Base-by-base conservation (phyloP, 1,140 invertebrate genomes). In the Meteorus sp. region DNA sequence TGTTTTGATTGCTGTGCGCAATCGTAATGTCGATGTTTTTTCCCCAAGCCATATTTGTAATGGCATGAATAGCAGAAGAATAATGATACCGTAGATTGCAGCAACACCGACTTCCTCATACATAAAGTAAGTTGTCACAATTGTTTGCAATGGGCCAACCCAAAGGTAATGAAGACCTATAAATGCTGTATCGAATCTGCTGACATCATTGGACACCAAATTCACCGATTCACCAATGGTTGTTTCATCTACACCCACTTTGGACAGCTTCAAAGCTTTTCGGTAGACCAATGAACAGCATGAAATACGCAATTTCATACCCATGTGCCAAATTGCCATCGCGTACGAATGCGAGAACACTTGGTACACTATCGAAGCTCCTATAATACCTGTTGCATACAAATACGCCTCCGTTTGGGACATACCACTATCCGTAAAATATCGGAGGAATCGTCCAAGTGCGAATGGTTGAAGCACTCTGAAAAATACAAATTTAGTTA, bases 141-240 rank as follows among this genome's bases (percentile, higher is more conserved):
- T 75, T 0, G 89, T 88, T 73, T 94, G 89, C 1, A 93, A 67
- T 0, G 93, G 92, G 0, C 89, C 89, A 25, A 88, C 81, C 79
- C 88, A 86, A 0, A 90, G 68, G 59, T 88, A 88, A 65, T 89
- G 84, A 6, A 89, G 63, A 69, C 88, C 86, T 55, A 86, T 78
- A 0, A 85, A 78, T 0, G 85, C 85, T 45, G 85, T 78, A 71
- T 90, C 88, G 63, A 90, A 90, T 19, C 88, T 75, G 20, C 85
- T 87, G 7, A 89, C 85, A 68, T 95, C 93, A 58, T 95, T 95
- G 1, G 93, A 93, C 48, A 95, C 74, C 0, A 96, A 81, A 75
- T 95, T 97, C 0, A 96, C 88, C 48, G 94, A 89, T 71, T 93
- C 89, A 0, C 93, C 93, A 2, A 89, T 82, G 0, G 92, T 87